phyloP scores from a whole-genome alignment of 2,797 vertebrate genomes.

The Pseudochirops corinnae region DNA sequence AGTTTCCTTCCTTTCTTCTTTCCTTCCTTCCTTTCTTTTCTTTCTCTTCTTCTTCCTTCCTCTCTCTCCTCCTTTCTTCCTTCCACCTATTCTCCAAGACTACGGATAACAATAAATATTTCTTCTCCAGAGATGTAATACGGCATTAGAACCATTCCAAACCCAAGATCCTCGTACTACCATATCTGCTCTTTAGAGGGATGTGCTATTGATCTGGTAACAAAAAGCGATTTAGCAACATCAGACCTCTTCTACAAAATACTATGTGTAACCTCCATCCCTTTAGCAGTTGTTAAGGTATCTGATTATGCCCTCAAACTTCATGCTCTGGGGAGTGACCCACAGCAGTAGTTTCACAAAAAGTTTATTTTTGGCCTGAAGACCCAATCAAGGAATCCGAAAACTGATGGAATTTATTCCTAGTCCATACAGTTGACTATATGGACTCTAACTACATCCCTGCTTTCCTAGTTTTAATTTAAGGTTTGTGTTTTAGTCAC shows the following conservation, averaged over 20 bases:
- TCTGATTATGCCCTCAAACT: neutral
- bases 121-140: neutral
- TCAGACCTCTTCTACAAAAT: neutral
- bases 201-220: neutral
- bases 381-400: neutral
- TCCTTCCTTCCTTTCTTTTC: no score
- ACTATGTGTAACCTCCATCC: neutral
- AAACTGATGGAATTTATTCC: neutral
- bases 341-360: neutral
- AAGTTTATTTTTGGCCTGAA: neutral
- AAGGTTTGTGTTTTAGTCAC: neutral
- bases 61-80: neutral
- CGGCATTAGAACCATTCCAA: neutral
- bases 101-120: neutral
- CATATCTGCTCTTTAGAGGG: neutral
- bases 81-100: neutral
- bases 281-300: neutral
- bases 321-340: neutral
- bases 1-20: neutral
- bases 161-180: neutral
- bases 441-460: neutral
- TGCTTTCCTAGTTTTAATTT: neutral
- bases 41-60: no score
- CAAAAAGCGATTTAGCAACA: neutral
- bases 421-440: neutral